Base-by-base conservation (phyloP, 2,888 invertebrate genomes). In the Stratiomys singularior region DNA sequence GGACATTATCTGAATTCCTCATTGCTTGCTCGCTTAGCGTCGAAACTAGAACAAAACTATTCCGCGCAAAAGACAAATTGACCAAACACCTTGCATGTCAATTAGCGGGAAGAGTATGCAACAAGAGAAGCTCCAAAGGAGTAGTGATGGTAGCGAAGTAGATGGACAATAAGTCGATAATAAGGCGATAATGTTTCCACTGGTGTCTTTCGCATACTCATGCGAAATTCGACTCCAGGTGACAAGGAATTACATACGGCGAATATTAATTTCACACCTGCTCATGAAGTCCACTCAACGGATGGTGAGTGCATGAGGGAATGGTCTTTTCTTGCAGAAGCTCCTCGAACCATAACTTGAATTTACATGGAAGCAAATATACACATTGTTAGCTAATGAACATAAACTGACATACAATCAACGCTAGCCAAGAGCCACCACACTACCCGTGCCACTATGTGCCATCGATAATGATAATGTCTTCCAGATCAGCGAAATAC, bases 141-240 rank as follows among this genome's bases (percentile, higher is more conserved):
- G 9, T 37, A 5, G 37, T 9, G 37, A 37, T 37, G 37, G 37
- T 37, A 37, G 37, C 37, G 52, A 52, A 52, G 52, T 52, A 52
- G 7, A 25, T 23, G 4, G 44, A n/a, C 69, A 69, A 44, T 23
- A 18, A 25, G 30, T 46, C 46, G 46, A 69, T 25, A 69, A 69
- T 23, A 23, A 69, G 69, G 15, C 15, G 69, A 69, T 69, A 69
- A 60, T 72, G 27, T 37, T 30, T 21, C 23, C 18, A 18, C 74
- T 23, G 52, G 3, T 37, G 71, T 56, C 15, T 15, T 52, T 5
- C 23, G 23, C 28, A 47, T 76, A 63, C 63, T 76, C 76, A 76
- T 25, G 72, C 52, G 79, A 77, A 79, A 79, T 79, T 74, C 60
- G 74, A 79, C 74, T 58, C 63, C 37, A 66, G 58, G 52, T 72